Evolutionary conservation across 2,113 vertebrate genomes (phyloP), one percentile per base, ranked within the genome.

Genomic region (Manacus vitellinus): DNA sequence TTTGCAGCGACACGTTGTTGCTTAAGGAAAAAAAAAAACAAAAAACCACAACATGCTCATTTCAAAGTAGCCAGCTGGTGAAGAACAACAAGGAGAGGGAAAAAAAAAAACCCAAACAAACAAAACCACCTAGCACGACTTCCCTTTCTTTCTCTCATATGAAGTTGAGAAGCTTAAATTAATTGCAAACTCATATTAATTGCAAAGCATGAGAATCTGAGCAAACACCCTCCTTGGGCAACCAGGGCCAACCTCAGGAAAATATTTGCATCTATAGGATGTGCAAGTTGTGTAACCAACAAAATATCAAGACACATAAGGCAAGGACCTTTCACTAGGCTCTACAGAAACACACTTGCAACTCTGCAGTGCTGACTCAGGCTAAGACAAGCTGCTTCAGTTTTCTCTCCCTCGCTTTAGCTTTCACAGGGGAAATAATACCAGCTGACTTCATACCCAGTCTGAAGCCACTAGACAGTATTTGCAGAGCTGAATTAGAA

Each of bases 181-280:
- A 91, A 87, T 21, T 67, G 35, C 77, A 78, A 78, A 47, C 72
- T 94, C 51, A 41, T 81, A 93, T 84, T 88, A 95, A 92, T 67
- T 95, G 86, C 83, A 94, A 96, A 96, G 96, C 90, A 67, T 84
- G 76, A 94, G 94, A 96, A 93, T 85, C 62, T 77, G 82, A 94
- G 62, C 78, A 80, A 93, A 93, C 56, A 63, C 27, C 52, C 59
- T 94, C 76, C 92, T 90, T 90, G 73, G 88, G 94, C 90, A 96
- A 94, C 67, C 4, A 2, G 49, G 85, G 85, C 93, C 61, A 93
- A 28, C 21, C 70, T 88, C 75, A 19, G 21, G 52, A 83, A 95
- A 92, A 77, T 22, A 94, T 83, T 83, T 95, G 83, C 94, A 93
- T 88, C 78, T 80, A 51, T 22, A 63, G 56, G 92, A 83, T 31